Evolutionary conservation across 2,113 vertebrate species (phyloP).

Genomic region (Scartelaos histophorus): DNA sequence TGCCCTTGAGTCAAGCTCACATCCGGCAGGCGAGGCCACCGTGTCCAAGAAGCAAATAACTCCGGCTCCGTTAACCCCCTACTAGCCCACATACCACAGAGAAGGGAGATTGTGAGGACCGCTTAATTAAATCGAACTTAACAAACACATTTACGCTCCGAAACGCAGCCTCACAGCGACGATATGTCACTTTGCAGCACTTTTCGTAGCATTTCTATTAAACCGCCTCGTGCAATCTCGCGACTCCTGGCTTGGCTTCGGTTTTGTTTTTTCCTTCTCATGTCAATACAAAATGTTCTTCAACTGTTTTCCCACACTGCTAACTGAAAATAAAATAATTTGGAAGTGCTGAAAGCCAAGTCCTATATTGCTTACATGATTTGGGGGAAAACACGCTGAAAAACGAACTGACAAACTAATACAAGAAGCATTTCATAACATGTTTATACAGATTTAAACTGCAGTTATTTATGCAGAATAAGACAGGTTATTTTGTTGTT

Average conservation of each 20-base stretch:
- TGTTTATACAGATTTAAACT: too few relatives aligned
- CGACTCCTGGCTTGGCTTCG: neutral
- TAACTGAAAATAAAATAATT: neutral
- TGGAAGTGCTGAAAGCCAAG: too few relatives aligned
- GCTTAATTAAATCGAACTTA: constrained; percentile 7
- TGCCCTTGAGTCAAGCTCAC: constrained; percentile 74
- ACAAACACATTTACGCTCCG: neutral
- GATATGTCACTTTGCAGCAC: neutral
- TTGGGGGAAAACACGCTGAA: too few relatives aligned
- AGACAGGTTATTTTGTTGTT: too few relatives aligned
- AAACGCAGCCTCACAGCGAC: neutral
- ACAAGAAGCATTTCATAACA: too few relatives aligned
- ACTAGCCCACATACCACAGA: constrained; percentile 36
- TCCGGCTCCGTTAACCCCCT: constrained; percentile 63
- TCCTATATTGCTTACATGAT: too few relatives aligned
- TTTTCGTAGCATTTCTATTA: neutral
- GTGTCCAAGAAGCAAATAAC: constrained; percentile 68
- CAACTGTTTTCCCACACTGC: neutral
- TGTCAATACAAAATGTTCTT: neutral
- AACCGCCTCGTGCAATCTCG: neutral
- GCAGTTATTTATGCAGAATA: too few relatives aligned
- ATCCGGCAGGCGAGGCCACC: constrained; percentile 72
- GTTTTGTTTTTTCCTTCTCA: neutral
- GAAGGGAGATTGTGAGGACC: constrained; percentile 24
- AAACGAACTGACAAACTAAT: too few relatives aligned